Conservation (phyloP, 1,140 invertebrate species). For the Eufriesea mexicana region DNA sequence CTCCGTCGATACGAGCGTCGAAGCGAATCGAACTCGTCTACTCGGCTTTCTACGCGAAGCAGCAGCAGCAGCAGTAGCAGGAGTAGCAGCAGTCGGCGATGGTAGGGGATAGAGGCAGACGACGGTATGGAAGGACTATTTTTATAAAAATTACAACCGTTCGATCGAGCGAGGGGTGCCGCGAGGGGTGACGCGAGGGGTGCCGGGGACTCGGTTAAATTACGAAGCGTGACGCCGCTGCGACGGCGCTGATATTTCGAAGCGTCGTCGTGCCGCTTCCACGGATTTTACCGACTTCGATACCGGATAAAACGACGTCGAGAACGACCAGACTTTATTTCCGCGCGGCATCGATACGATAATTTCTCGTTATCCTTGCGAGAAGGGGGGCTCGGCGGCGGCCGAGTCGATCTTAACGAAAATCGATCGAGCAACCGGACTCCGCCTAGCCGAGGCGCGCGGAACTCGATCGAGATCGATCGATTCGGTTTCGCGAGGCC, state of each 20-base stretch:
- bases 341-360: conserved; percentile 3
- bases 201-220: conserved; percentile 10
- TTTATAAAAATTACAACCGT: conserved; percentile 19
- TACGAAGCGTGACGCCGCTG: conserved; percentile 8
- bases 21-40: not conserved
- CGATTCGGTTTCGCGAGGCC: conserved; percentile 2
- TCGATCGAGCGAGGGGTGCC: not conserved
- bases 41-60: conserved; percentile 3
- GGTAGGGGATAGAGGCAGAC: not conserved
- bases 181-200: too few relatives aligned
- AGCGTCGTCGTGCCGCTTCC: not conserved
- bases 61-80: too few relatives aligned
- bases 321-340: conserved; percentile 11
- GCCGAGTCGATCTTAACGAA: conserved; percentile 9
- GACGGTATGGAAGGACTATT: not conserved
- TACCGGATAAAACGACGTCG: conserved; percentile 18
- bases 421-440: conserved; percentile 31
- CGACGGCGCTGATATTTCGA: conserved; percentile 28
- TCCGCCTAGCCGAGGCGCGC: not conserved
- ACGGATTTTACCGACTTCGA: conserved; percentile 10
- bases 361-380: conserved; percentile 33
- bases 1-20: not conserved
- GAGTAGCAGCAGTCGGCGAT: too few relatives aligned
- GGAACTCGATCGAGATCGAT: conserved; percentile 1
- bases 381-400: not conserved